Evolutionary conservation across 2,113 vertebrate genomes (phyloP), one percentile per base, ranked within the genome.

Genomic region (Sturnus vulgaris): DNA sequence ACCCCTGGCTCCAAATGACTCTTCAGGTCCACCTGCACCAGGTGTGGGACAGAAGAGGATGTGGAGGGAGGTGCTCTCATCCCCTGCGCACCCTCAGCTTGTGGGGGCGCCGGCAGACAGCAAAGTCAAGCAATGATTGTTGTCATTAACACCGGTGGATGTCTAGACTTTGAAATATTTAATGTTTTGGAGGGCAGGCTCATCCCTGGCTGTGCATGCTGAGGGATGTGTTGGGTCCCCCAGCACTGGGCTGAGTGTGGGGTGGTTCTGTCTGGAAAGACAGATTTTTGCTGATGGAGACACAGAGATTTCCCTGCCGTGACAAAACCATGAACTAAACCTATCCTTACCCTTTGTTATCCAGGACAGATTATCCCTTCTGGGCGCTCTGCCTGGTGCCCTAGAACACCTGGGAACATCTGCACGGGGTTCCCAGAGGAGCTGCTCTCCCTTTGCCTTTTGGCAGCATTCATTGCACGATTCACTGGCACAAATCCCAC

Each of bases 221-320:
- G 0, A 5, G 10, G 4, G n/a, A 6, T 0, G 11, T 1, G 33
- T 11, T 3, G 5, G 31, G 4, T 2, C 20, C 10, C 10, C 33
- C 11, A 1, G 33, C 2, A 0, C n/a, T 10, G 25, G 22, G 37
- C 47, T 22, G 37, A 76, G 52, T 10, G 0, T 21, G 61, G 76
- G 12, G 15, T 50, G 37, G 2, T 42, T 57, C 68, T 39, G 35
- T 7, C 31, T n/a, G 31, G 37, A 33, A 28, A 14, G 47, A 25
- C 21, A 33, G 19, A 4, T 11, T 15, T 10, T 27, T 56, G 71
- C n/a, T 5, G 1, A 1, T 12, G 18, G 35, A 10, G 35, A 20
- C 28, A 12, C 0, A 4, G n/a, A n/a, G 23, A 3, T 30, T 50
- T 35, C 12, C 17, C 19, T 59, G 0, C 0, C 12, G 10, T 31